phyloP scores from a whole-genome alignment of 2,888 invertebrate genomes.

The Hymenopus coronatus region DNA sequence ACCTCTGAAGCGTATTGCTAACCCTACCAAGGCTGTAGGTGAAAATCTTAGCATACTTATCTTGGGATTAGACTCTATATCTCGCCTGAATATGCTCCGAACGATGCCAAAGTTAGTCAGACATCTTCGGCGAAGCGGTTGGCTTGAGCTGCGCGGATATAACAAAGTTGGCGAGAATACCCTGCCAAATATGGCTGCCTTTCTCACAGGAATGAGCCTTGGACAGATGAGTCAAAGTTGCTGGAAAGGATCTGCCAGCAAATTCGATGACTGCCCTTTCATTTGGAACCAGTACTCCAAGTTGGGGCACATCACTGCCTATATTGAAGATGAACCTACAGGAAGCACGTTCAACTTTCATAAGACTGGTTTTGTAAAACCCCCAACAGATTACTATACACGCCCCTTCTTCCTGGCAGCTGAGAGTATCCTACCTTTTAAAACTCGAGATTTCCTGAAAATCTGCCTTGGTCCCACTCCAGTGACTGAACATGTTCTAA shows the following conservation, averaged over 20 bases:
- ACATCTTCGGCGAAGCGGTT: slow-evolving; percentile 44
- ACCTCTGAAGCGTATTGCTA: background rate
- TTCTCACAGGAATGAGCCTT: slow-evolving; percentile 43
- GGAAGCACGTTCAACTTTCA: slow-evolving; percentile 46
- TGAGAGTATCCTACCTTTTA: slow-evolving; percentile 25
- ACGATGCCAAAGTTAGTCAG: slow-evolving; percentile 44
- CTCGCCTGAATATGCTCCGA: slow-evolving; percentile 46
- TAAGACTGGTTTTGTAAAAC: slow-evolving; percentile 45
- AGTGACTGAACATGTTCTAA: slow-evolving; percentile 25
- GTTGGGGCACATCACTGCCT: slow-evolving; percentile 39
- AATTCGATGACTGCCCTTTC: slow-evolving; percentile 45
- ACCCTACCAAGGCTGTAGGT: background rate
- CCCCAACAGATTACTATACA: slow-evolving; percentile 47
- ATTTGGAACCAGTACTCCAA: slow-evolving; percentile 48
- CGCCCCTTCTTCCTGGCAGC: slow-evolving; percentile 43
- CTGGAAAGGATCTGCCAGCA: slow-evolving; percentile 36
- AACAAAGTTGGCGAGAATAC: slow-evolving; percentile 50
- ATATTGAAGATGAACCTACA: slow-evolving; percentile 41
- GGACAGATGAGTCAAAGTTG: slow-evolving; percentile 36
- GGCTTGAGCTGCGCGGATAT: slow-evolving; percentile 49
- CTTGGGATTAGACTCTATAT: slow-evolving; percentile 48
- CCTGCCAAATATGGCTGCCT: slow-evolving; percentile 50
- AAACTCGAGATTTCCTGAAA: background rate
- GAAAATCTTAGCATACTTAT: slow-evolving; percentile 42
- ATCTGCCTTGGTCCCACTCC: slow-evolving; percentile 25